Conservation (phyloP, 1,140 invertebrate species). For the Penaeus japonicus region DNA sequence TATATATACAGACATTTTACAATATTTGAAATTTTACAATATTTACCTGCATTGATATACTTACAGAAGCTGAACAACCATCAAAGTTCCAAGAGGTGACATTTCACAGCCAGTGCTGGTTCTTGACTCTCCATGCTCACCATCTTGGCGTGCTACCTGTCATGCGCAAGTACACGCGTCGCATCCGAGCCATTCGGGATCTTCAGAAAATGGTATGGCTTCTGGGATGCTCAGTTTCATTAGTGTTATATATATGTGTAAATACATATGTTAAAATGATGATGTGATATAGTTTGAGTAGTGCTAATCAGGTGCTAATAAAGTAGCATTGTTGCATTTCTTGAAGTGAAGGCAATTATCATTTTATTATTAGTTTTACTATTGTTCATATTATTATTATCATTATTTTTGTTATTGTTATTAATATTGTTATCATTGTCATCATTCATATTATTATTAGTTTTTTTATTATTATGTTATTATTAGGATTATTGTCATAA, state of each 20-base stretch:
- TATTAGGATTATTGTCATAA: no score
- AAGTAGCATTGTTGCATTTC: neutral
- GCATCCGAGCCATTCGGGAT: constrained; percentile 82
- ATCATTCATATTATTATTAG: no score
- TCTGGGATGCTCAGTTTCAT: neutral
- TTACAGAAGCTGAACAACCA: constrained; percentile 17
- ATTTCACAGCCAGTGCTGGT: constrained; percentile 97
- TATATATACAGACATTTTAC: no score
- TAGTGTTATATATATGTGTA: neutral
- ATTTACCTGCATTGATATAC: no score
- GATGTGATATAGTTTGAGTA: neutral
- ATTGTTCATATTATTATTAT: neutral
- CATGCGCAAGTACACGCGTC: constrained; percentile 85
- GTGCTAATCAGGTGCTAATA: no score
- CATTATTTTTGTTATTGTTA: neutral
- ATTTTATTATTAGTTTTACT: neutral
- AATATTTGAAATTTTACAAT: no score
- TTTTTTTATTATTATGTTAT: no score
- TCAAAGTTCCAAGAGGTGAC: constrained; percentile 69
- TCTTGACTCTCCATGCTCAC: constrained; percentile 91
- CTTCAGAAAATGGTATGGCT: constrained; percentile 79
- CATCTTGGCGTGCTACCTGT: constrained; percentile 89
- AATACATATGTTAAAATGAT: no score
- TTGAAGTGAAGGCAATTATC: neutral
- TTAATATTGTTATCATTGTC: neutral